phyloP scores from a whole-genome alignment of 2,888 invertebrate species.

The Epistrophella euchroma region DNA sequence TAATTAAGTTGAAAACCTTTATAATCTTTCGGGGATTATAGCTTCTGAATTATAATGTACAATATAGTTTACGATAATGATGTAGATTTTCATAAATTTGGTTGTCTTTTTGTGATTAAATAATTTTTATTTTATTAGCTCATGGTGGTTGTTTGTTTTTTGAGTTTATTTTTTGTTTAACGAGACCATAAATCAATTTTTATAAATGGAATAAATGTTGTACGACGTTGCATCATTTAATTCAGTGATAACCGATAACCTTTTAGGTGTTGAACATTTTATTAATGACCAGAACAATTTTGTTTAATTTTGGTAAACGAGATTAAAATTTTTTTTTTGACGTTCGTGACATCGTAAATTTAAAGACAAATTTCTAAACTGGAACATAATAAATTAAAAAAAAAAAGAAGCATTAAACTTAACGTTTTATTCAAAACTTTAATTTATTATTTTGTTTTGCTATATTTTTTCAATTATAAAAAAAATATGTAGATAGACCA shows the following conservation, averaged over 20 bases:
- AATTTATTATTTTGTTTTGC: too few relatives aligned
- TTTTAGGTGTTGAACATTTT: neutral
- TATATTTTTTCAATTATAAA: too few relatives aligned
- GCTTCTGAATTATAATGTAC: slow-evolving; percentile 15
- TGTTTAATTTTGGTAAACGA: neutral
- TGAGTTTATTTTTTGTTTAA: neutral
- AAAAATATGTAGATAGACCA: too few relatives aligned
- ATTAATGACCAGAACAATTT: neutral
- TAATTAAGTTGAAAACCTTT: neutral
- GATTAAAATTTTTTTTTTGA: too few relatives aligned
- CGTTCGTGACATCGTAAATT: too few relatives aligned
- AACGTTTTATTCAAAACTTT: too few relatives aligned
- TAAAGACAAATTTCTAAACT: too few relatives aligned
- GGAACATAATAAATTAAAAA: too few relatives aligned
- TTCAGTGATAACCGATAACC: neutral
- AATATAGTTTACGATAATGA: slow-evolving; percentile 6
- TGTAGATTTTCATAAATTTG: neutral
- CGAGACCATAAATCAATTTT: neutral
- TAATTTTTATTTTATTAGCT: neutral
- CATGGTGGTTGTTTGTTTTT: neutral
- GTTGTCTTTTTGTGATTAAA: neutral
- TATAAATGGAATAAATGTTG: neutral
- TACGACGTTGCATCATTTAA: neutral
- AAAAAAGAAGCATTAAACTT: too few relatives aligned
- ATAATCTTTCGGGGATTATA: slow-evolving; percentile 2